phyloP scores from a whole-genome alignment of 2,797 vertebrate genomes.

The Amblyraja radiata region DNA sequence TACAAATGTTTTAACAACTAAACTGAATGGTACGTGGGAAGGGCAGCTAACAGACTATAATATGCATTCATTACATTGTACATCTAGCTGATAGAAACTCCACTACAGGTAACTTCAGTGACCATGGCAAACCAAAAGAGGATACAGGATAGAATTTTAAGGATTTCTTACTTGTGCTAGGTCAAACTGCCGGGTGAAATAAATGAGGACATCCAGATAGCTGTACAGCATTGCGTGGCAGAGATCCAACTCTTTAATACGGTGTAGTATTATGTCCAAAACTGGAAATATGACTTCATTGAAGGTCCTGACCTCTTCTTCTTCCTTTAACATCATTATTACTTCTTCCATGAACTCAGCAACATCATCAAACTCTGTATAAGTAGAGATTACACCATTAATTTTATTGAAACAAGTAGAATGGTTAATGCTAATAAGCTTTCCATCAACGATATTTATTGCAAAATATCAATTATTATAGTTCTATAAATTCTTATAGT shows the following conservation, averaged over 20 bases:
- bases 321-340: slow-evolving; percentile 67
- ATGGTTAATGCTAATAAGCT: neutral
- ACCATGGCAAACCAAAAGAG: neutral
- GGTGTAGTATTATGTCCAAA: slow-evolving; percentile 77
- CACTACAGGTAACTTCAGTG: neutral
- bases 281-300: slow-evolving; percentile 86
- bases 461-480: neutral
- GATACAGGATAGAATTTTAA: neutral
- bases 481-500: neutral
- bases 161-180: slow-evolving; percentile 17
- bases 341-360: slow-evolving; percentile 86
- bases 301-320: slow-evolving; percentile 91
- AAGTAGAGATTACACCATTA: slow-evolving; percentile 28
- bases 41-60: neutral
- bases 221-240: slow-evolving; percentile 83
- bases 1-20: neutral
- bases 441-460: neutral
- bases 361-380: slow-evolving; percentile 77
- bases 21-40: neutral
- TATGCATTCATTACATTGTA: neutral
- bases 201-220: slow-evolving; percentile 85
- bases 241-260: slow-evolving; percentile 85
- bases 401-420: neutral
- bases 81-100: neutral
- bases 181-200: slow-evolving; percentile 73